Evolutionary conservation across 2,113 vertebrate species (phyloP), one percentile per base, ranked within the genome.

Genomic region (Hoplias malabaricus): DNA sequence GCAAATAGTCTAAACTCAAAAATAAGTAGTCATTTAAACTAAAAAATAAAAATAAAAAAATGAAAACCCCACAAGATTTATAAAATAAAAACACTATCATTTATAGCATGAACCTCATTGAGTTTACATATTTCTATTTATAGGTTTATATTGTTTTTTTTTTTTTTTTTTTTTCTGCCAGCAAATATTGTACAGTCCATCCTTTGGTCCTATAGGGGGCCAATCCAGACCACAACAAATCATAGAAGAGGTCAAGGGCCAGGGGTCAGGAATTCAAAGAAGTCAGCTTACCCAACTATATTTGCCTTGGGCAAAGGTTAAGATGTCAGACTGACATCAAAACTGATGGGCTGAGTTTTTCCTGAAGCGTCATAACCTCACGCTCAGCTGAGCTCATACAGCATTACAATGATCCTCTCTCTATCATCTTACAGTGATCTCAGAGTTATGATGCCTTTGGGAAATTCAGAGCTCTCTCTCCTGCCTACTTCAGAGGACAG

Each of bases 291-390:
- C 42, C 46, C 36, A 54, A 40, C 48, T 40, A 9, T 54, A 73
- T 74, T 68, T 73, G 76, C 27, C 5, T 14, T 21, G 13, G 19
- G 19, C 29, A 33, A 38, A 10, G 75, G 75, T 78, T 78, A 78
- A 78, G 74, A 66, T 43, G 62, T 34, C 69, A 50, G 43, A 74
- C 57, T 70, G 70, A 82, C 34, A 62, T 36, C 13, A 16, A 77
- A 77, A 11, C 1, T 53, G 23, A 57, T 59, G 50, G 73, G 38
- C 23, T 19, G 29, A 68, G 29, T 57, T 59, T 73, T 46, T 5
- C 62, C 19, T 50, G 33, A 73, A 29, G 33, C 4, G 12, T 13
- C 53, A 72, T 27, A 72, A 72, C 56, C 56, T 59, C 31, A 59
- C 27, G 10, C 56, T 57, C 54, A 57, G 29, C 56, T 29, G 25